phyloP scores from a whole-genome alignment of 2,113 vertebrate species.

The Rafetus swinhoei region DNA sequence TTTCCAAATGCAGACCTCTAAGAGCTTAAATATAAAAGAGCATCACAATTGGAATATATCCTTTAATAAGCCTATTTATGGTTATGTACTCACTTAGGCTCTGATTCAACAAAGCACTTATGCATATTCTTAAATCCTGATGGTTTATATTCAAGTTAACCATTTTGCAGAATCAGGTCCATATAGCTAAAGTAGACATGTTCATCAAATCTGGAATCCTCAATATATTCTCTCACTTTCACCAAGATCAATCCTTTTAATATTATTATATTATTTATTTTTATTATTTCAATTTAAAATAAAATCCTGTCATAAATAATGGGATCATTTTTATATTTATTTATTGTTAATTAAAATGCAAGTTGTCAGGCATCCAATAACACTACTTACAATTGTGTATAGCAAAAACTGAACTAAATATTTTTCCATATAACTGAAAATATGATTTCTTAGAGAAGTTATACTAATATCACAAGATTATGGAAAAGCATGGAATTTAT shows the following conservation, averaged over 20 bases:
- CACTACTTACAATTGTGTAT: background rate
- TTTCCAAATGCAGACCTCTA: background rate
- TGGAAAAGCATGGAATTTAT: background rate
- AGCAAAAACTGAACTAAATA: background rate
- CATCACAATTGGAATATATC: background rate
- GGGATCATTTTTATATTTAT: background rate
- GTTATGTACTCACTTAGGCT: background rate
- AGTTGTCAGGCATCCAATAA: background rate
- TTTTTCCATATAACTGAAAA: conserved; percentile 19
- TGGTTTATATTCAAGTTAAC: background rate
- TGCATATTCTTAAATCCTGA: background rate
- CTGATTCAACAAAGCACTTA: background rate
- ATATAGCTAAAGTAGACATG: background rate
- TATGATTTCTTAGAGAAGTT: background rate
- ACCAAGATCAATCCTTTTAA: background rate
- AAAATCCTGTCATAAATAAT: background rate
- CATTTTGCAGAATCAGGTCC: background rate
- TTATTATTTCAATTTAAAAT: background rate
- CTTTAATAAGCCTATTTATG: background rate
- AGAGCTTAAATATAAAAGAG: background rate
- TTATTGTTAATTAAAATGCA: background rate
- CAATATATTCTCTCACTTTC: background rate
- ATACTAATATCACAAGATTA: background rate
- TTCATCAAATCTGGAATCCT: background rate
- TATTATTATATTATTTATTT: background rate